These are phyloP conservation scores for Trachythela sp. DNA, from an alignment of 64 coral and sea anemone species.

Conservation along the genomic window DNA sequence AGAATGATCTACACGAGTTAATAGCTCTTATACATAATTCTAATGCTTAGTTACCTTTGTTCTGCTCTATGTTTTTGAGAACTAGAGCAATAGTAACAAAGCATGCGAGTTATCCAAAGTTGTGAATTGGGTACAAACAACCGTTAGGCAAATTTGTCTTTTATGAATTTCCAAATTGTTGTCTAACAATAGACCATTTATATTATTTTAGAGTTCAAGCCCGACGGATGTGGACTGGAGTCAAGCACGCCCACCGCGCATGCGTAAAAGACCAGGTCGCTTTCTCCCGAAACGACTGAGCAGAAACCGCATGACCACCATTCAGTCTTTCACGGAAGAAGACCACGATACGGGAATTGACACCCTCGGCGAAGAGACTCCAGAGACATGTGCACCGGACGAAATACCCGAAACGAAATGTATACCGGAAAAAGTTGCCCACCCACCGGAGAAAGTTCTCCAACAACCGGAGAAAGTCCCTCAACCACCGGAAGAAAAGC, in stretches of 20 bases:
- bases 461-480: not conserved
- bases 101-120: too few relatives aligned
- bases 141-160: too few relatives aligned
- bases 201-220: not conserved
- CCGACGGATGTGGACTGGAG: not conserved
- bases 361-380: not conserved
- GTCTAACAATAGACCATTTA: not conserved
- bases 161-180: not conserved
- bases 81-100: too few relatives aligned
- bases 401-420: not conserved
- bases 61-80: too few relatives aligned
- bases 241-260: not conserved
- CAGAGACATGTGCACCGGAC: not conserved
- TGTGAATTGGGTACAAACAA: too few relatives aligned
- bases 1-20: too few relatives aligned
- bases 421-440: not conserved
- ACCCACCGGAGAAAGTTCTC: not conserved
- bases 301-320: not conserved
- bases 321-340: not conserved
- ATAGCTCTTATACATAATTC: too few relatives aligned
- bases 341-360: conserved; percentile 11
- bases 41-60: too few relatives aligned
- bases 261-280: not conserved
- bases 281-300: not conserved
- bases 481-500: not conserved